These are phyloP conservation scores for Elgaria multicarinata DNA, from an alignment of 2,113 vertebrate genomes.

Conservation along the genomic window DNA sequence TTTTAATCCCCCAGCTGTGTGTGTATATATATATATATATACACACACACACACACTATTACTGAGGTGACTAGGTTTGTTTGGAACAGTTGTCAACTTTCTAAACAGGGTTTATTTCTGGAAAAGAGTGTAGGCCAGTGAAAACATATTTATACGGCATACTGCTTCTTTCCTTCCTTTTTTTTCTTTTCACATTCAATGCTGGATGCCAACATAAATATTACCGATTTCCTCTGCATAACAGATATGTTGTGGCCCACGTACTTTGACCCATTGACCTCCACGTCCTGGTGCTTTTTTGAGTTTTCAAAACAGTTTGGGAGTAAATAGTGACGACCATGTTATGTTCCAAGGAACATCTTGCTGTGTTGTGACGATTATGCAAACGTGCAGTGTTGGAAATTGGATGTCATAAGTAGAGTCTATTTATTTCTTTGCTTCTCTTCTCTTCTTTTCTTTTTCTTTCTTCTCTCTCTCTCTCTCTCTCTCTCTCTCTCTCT, in stretches of 20 bases:
- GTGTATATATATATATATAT: no score
- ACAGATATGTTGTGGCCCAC: neutral
- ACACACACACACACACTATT: neutral
- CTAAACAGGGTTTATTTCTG: slow-evolving; percentile 1
- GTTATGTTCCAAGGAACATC: neutral
- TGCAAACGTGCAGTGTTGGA: neutral
- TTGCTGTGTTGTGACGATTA: neutral
- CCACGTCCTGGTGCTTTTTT: neutral
- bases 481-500: no score
- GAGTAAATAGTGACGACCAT: neutral
- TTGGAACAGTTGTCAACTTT: neutral
- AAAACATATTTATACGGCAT: neutral
- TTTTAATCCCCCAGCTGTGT: neutral
- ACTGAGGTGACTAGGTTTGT: neutral
- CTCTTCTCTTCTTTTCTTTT: no score
- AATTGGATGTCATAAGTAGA: no score
- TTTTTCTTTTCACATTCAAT: neutral
- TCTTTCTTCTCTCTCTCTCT: no score
- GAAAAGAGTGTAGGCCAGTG: neutral
- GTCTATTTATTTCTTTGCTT: no score
- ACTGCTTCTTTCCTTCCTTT: neutral
- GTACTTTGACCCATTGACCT: neutral
- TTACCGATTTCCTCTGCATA: neutral
- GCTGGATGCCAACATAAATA: neutral
- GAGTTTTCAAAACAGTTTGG: neutral